phyloP scores from a whole-genome alignment of 2,113 vertebrate genomes.

The Thalassarche chlororhynchos region DNA sequence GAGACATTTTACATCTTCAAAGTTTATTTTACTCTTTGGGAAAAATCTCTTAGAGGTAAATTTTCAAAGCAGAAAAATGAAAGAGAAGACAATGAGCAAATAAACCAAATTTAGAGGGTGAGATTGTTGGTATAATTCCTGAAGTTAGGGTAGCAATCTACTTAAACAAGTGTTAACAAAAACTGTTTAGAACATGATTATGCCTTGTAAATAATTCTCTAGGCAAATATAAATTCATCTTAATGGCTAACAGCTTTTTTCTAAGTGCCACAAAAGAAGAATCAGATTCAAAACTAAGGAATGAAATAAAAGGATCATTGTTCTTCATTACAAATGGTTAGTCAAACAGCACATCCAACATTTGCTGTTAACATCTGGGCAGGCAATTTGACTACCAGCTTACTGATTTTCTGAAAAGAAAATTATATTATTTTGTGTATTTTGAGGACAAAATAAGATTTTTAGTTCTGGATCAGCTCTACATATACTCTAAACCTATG shows the following conservation, averaged over 20 bases:
- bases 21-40: neutral
- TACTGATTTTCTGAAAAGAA: neutral
- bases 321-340: neutral
- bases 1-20: neutral
- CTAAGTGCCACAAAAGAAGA: neutral
- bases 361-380: neutral
- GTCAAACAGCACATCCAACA: neutral
- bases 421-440: neutral
- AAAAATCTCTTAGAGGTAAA: neutral
- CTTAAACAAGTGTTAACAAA: neutral
- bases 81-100: neutral
- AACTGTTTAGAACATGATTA: neutral
- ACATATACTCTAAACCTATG: neutral
- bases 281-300: neutral
- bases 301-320: neutral
- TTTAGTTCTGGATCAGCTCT: neutral
- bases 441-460: neutral
- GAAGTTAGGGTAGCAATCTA: neutral
- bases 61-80: neutral
- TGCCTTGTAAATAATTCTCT: neutral
- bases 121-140: neutral
- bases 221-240: neutral
- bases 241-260: neutral
- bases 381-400: neutral
- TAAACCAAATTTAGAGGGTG: neutral